Evolutionary conservation across 2,888 invertebrate genomes (phyloP).

Genomic region (Cinara cedri): DNA sequence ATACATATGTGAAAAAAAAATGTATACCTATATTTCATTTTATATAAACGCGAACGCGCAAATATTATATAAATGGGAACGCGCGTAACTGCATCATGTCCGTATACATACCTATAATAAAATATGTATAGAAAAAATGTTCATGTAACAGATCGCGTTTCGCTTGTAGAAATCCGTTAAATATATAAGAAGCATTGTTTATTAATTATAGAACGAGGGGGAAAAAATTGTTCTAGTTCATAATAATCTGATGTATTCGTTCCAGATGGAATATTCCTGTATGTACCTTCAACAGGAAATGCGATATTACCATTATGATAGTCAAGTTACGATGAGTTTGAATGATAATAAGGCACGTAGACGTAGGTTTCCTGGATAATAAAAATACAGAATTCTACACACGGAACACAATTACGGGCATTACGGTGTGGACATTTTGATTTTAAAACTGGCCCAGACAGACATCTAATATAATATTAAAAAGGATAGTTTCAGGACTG

Average conservation of each 20-base stretch:
- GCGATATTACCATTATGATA: constrained; percentile 30
- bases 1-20: not conserved
- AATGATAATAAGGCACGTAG: too few species aligned
- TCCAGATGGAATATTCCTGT: constrained; percentile 15
- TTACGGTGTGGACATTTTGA: constrained; percentile 5
- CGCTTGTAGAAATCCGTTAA: constrained; percentile 5
- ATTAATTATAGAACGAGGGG: constrained; percentile 8
- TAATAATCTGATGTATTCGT: constrained; percentile 16
- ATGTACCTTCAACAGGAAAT: constrained; percentile 20
- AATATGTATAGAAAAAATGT: not conserved
- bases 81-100: too few species aligned
- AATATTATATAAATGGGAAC: too few species aligned
- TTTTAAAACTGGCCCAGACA: not conserved
- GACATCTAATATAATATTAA: not conserved
- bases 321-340: constrained; percentile 31
- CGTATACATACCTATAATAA: too few species aligned
- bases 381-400: not conserved
- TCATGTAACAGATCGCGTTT: not conserved
- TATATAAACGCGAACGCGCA: not conserved
- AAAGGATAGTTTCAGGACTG: not conserved
- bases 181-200: not conserved
- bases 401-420: too few species aligned
- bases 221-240: constrained; percentile 24
- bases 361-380: constrained; percentile 2
- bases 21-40: not conserved